A percentile compares a stretch with the other conserved stretches of the same genome.
phyloP scores from a whole-genome alignment of 2,888 invertebrate genomes.

The Melolontha melolontha region DNA sequence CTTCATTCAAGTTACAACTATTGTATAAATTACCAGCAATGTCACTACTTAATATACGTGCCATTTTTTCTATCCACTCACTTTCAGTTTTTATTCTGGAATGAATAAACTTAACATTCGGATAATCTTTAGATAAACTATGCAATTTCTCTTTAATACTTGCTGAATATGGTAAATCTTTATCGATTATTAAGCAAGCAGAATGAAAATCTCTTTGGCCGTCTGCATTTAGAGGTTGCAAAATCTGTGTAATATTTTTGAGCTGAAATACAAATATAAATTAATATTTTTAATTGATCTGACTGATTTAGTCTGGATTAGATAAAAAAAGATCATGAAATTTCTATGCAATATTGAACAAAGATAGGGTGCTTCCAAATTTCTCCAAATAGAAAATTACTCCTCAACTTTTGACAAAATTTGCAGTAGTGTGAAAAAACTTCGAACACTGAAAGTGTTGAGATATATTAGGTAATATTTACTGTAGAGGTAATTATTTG shows the following conservation, averaged over 20 bases:
- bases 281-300: no score
- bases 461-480: no score
- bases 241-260: conserved; percentile 66
- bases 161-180: conserved; percentile 69
- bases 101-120: conserved; percentile 57
- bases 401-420: no score
- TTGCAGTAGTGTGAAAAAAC: no score
- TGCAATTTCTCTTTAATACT: conserved; percentile 70
- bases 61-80: conserved; percentile 57
- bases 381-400: no score
- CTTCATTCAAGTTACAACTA: conserved; percentile 63
- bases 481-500: no score
- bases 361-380: no score
- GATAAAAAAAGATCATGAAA: no score
- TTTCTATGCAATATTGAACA: no score
- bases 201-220: conserved; percentile 66
- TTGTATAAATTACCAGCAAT: conserved; percentile 62
- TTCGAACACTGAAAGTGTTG: no score
- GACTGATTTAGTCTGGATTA: no score
- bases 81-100: conserved; percentile 54
- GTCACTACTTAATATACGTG: conserved; percentile 63
- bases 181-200: conserved; percentile 72
- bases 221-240: conserved; percentile 58
- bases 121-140: conserved; percentile 68
- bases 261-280: conserved; percentile 59